Base-by-base conservation (phyloP, 2,888 invertebrate genomes). In the Xylocampa areola region DNA sequence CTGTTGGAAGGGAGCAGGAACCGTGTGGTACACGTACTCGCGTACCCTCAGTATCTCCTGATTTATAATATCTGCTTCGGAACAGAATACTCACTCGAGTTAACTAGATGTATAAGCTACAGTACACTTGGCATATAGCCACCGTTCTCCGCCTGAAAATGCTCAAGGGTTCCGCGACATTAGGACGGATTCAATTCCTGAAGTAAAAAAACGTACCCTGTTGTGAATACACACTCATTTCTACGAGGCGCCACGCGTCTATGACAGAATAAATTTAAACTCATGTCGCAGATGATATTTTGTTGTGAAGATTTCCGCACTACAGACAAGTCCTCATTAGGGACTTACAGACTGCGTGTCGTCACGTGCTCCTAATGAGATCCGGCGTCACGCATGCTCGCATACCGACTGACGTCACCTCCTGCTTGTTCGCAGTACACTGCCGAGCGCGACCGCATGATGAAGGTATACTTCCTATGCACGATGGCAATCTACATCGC, bases 401-500 rank as follows among this genome's bases (percentile, higher is more conserved):
- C 40, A 32, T 27, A 21, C 10, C 8, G 13, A 30, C 1, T 37
- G 4, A 51, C 11, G 6, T 27, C 0, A 14, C 30, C 1, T 21
- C 7, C 13, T 25, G 4, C 29, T 40, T 65, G 37, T 77, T 94
- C 94, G 52, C 95, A 98, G 98, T 98, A 97, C 87, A 95, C 95
- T 36, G 94, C 95, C 49, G 98, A 98, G 82, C 95, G 96, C 53
- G 98, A 98, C 91, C 94, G 96, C 74, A 98, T 98, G 98, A 95
- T 98, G 79, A 96, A 96, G 59, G 95, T 97, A 13, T 98, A 98
- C 87, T 97, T 98, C 91, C 94, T 96, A 66, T 98, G 97, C 92
- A 96, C 98, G 29, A 93, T 97, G 45, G 89, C 96, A 65, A 95
- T 98, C 74, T 96, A 97, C 82, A 73, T 96, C 35, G 95, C 96